Conservation (phyloP, 1,140 invertebrate species). For the Marisa cornuarietis region DNA sequence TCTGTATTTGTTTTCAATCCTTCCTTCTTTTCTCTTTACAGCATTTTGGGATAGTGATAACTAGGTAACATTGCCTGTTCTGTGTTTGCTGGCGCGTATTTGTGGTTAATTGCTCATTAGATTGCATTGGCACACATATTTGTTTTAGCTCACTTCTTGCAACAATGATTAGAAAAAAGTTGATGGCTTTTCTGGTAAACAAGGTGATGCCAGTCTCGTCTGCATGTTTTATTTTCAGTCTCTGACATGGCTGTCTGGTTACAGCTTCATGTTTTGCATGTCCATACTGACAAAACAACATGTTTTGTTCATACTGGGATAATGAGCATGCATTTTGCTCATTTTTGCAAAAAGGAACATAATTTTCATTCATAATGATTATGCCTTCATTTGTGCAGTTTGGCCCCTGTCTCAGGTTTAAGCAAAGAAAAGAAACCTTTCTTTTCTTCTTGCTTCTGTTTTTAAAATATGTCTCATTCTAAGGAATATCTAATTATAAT, state of each 20-base stretch:
- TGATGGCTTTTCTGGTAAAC: background rate
- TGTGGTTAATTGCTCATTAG: background rate
- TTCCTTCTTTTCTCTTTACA: conserved; percentile 28
- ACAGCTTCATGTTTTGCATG: background rate
- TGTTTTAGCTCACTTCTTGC: background rate
- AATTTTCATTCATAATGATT: too few relatives aligned
- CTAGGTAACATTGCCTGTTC: conserved; percentile 43
- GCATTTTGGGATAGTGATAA: conserved; percentile 56
- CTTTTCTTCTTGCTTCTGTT: too few relatives aligned
- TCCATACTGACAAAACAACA: background rate
- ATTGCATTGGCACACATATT: background rate
- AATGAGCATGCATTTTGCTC: background rate
- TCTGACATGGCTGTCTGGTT: background rate
- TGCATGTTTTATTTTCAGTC: background rate
- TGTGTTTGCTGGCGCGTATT: conserved; percentile 10
- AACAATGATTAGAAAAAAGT: background rate
- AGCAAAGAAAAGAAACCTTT: too few relatives aligned
- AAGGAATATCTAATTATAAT: too few relatives aligned
- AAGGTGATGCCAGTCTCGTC: background rate
- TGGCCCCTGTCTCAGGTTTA: too few relatives aligned
- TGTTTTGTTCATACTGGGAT: background rate
- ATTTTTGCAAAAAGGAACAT: too few relatives aligned
- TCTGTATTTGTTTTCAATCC: background rate
- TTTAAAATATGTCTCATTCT: too few relatives aligned
- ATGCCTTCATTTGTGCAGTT: too few relatives aligned